Evolutionary conservation across 2,113 vertebrate genomes (phyloP).

Genomic region (Paradoxurus hermaphroditus): DNA sequence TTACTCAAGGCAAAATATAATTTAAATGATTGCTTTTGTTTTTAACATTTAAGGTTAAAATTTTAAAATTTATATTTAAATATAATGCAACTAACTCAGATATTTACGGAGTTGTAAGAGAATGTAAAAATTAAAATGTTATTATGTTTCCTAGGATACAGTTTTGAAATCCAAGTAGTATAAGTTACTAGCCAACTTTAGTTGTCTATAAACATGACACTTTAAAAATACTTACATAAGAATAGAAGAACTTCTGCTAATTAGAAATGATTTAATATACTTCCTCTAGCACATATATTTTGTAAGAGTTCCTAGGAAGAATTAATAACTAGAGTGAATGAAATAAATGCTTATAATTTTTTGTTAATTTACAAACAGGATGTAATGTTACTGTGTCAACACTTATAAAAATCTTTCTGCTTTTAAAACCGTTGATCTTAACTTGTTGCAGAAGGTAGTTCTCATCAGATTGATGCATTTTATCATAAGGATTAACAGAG

Average conservation of each 20-base stretch:
- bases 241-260: background rate
- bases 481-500: background rate
- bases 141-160: background rate
- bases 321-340: constrained; percentile 10
- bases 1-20: background rate
- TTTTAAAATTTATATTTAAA: background rate
- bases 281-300: background rate
- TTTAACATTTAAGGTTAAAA: background rate
- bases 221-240: background rate
- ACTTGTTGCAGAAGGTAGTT: background rate
- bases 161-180: constrained; percentile 6
- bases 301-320: background rate
- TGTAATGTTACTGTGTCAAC: background rate
- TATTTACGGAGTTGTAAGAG: background rate
- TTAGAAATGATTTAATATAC: constrained; percentile 29
- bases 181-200: constrained; percentile 17
- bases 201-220: constrained; percentile 17
- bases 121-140: background rate
- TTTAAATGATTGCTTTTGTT: background rate
- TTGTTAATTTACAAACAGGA: background rate
- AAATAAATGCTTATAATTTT: constrained; percentile 37
- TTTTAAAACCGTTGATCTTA: background rate
- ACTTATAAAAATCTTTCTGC: background rate
- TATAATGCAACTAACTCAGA: background rate
- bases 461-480: background rate